These are phyloP conservation scores for Montipora foliosa DNA, from an alignment of 64 coral and sea anemone species.

Conservation along the genomic window DNA sequence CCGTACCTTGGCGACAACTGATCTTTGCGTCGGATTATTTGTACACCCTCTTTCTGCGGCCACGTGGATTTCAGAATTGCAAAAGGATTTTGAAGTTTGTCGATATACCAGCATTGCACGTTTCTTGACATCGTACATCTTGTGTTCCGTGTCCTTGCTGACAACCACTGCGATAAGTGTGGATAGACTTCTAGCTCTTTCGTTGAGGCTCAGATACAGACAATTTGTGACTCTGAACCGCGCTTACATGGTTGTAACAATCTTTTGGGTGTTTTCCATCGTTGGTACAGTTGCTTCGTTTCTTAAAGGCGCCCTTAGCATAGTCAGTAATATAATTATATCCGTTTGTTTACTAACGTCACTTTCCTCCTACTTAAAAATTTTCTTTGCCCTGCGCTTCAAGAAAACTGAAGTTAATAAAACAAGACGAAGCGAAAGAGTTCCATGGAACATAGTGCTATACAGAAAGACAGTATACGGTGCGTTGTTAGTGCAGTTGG, in stretches of 20 bases:
- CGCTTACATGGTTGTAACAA: too few relatives aligned
- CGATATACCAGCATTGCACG: too few relatives aligned
- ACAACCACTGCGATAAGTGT: too few relatives aligned
- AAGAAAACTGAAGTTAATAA: not conserved
- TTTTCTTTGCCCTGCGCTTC: not conserved
- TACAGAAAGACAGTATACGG: slow-evolving; percentile 27
- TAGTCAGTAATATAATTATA: not conserved
- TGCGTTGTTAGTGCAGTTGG: not conserved
- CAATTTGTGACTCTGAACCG: too few relatives aligned
- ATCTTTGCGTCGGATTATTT: not conserved
- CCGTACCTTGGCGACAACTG: not conserved
- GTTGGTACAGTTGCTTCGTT: not conserved
- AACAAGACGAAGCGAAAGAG: not conserved
- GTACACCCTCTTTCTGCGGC: not conserved
- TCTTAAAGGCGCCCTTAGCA: not conserved
- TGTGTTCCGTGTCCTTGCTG: too few relatives aligned
- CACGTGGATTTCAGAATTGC: too few relatives aligned
- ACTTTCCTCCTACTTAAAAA: not conserved
- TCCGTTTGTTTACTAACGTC: not conserved
- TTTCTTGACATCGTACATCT: too few relatives aligned
- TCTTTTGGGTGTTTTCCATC: not conserved
- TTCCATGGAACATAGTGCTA: not conserved
- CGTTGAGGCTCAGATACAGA: too few relatives aligned
- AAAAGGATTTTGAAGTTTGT: not conserved
- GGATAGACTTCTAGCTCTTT: too few relatives aligned